Percentiles rank a stretch among this genome's conserved stretches.
phyloP scores from a whole-genome alignment of 1,140 invertebrate species.

The Drosophila bipectinata region DNA sequence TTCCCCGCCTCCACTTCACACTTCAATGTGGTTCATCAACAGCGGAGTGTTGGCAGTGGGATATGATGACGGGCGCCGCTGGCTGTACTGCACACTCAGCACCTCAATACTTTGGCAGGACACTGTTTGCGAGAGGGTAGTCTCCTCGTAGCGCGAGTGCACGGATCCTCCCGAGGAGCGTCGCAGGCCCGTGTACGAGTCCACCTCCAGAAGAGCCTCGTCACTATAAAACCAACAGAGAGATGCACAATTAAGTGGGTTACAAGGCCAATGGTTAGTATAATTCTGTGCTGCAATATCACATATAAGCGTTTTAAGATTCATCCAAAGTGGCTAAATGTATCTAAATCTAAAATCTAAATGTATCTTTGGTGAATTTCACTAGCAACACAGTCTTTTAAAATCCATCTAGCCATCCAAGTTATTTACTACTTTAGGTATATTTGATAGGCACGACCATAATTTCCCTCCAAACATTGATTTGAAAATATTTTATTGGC shows the following conservation, averaged over 20 bases:
- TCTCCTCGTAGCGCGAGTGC: slow-evolving; percentile 77
- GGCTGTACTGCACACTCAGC: slow-evolving; percentile 43
- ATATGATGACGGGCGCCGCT: slow-evolving; percentile 71
- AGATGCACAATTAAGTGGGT: neutral
- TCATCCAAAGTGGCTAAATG: too few species aligned
- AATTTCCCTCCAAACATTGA: too few species aligned
- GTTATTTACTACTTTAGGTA: too few species aligned
- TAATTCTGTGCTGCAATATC: too few species aligned
- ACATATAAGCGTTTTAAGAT: too few species aligned
- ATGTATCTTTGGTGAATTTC: too few species aligned
- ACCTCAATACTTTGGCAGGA: slow-evolving; percentile 85
- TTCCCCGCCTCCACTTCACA: slow-evolving; percentile 32
- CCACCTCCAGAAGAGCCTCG: slow-evolving; percentile 86
- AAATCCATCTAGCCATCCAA: too few species aligned
- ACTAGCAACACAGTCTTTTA: too few species aligned
- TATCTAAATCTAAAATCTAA: too few species aligned
- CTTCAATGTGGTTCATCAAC: slow-evolving; percentile 76
- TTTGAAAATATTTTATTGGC: neutral
- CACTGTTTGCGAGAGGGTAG: slow-evolving; percentile 78
- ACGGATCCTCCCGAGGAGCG: slow-evolving; percentile 79
- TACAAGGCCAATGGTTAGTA: neutral
- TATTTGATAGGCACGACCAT: too few species aligned
- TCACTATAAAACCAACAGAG: slow-evolving; percentile 82
- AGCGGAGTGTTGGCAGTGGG: slow-evolving; percentile 80
- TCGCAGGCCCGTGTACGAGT: slow-evolving; percentile 80